Base-by-base conservation (phyloP, 2,888 invertebrate species). In the Chrysodeixis includens region DNA sequence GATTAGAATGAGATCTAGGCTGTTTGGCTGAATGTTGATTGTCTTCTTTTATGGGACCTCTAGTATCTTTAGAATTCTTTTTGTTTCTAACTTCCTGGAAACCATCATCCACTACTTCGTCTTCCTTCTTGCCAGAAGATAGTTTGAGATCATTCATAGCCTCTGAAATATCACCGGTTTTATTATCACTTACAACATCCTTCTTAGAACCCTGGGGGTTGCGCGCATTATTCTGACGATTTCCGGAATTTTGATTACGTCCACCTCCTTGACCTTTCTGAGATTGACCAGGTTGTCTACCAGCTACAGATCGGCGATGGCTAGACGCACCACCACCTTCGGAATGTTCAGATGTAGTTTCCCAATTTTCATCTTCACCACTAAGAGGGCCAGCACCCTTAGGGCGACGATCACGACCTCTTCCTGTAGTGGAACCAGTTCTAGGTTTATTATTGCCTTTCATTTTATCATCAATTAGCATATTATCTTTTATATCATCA, bases 71-170 rank as follows among this genome's bases (percentile, higher is more conserved):
- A 0, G 96, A 96, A 78, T 96, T 96, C 87, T 97, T 98, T 89
- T 97, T 97, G 62, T 97, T 97, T 66, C 97, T 96, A 8, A 98
- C 98, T 89, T 98, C 98, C 90, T 98, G 97, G 90, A 98, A 98
- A 56, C 97, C 97, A 84, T 97, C 97, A 61, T 97, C 96, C 65
- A 96, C 96, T 22, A 93, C 89, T 70, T 95, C 95, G 35, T 95
- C 96, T 18, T 93, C 92, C 83, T 93, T 93, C 76, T 92, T 94
- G 60, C 71, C 78, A 70, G 86, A 78, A 66, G 88, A 84, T 81
- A 93, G 75, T 75, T 94, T 94, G 65, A 92, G 85, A 84, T 94
- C 94, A 82, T 83, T 86, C 85, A 92, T 90, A 90, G 92, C 92
- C 88, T 94, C 94, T 86, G 89, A 87, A 66, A 91, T 80, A 76